phyloP scores from a whole-genome alignment of 2,113 vertebrate genomes.

The Dicaeum eximium region DNA sequence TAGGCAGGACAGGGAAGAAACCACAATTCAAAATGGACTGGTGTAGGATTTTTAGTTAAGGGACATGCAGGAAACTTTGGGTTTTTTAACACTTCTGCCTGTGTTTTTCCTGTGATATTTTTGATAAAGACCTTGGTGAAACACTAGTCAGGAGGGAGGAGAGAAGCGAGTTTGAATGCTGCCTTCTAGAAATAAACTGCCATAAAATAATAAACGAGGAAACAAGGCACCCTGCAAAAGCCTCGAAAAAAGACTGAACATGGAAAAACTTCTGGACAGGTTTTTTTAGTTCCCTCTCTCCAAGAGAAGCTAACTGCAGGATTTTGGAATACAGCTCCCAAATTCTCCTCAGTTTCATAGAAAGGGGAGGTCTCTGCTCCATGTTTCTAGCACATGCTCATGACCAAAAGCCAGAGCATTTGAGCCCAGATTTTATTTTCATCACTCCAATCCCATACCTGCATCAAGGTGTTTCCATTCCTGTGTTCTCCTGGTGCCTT shows the following conservation, averaged over 20 bases:
- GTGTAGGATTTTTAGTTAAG: background rate
- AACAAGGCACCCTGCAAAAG: background rate
- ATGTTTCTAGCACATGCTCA: rapidly evolving
- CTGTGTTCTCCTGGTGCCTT: background rate
- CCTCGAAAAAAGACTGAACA: background rate
- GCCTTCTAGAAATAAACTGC: background rate
- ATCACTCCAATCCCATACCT: background rate
- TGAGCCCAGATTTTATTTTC: background rate
- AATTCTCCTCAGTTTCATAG: background rate
- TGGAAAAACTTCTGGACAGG: background rate
- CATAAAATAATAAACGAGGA: background rate
- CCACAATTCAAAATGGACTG: background rate
- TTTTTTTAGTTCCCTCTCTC: background rate
- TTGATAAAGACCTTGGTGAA: background rate
- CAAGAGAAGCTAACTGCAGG: background rate
- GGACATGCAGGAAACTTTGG: background rate
- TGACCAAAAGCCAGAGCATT: background rate
- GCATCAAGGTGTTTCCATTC: background rate
- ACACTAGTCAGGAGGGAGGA: background rate
- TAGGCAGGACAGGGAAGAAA: background rate
- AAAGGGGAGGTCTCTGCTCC: background rate
- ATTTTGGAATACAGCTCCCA: background rate
- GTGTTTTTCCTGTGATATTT: background rate
- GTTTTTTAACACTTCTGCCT: background rate
- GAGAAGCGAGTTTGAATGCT: background rate